Evolutionary conservation across 2,113 vertebrate genomes (phyloP).

Genomic region (Aspiorhynchus laticeps): DNA sequence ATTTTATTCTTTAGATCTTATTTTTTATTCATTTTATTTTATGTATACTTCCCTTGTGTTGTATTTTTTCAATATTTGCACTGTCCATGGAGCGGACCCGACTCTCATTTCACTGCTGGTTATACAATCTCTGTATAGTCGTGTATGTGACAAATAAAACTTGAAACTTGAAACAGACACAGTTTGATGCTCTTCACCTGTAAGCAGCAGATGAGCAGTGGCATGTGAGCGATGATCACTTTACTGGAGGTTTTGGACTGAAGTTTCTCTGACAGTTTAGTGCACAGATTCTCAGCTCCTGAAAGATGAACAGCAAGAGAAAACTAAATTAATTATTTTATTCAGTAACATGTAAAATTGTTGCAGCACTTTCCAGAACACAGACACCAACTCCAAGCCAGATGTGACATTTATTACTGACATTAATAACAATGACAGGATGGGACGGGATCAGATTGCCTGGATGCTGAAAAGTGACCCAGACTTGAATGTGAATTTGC

Average conservation of each 20-base stretch:
- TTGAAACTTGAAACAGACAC: too few relatives aligned
- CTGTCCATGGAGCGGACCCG: too few relatives aligned
- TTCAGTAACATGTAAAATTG: background rate
- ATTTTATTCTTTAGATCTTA: too few relatives aligned
- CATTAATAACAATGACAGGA: background rate
- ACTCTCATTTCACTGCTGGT: too few relatives aligned
- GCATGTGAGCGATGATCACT: constrained; percentile 95
- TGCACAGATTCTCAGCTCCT: constrained; percentile 96
- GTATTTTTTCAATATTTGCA: too few relatives aligned
- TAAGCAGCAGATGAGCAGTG: constrained; percentile 92
- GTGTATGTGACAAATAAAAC: too few relatives aligned
- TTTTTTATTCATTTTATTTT: too few relatives aligned
- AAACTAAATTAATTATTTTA: background rate
- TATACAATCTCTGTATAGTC: too few relatives aligned
- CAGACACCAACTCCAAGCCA: background rate
- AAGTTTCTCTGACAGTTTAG: constrained; percentile 92
- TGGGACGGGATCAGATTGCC: background rate
- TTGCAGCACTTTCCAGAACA: background rate
- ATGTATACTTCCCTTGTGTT: too few relatives aligned
- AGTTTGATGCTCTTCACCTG: constrained; percentile 77
- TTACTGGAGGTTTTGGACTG: constrained; percentile 98
- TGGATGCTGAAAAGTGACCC: background rate
- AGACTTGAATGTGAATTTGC: too few relatives aligned
- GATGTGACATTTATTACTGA: background rate
- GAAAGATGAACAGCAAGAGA: background rate